Base-by-base conservation (phyloP, 2,113 vertebrate genomes). In the Tauraco erythrolophus region DNA sequence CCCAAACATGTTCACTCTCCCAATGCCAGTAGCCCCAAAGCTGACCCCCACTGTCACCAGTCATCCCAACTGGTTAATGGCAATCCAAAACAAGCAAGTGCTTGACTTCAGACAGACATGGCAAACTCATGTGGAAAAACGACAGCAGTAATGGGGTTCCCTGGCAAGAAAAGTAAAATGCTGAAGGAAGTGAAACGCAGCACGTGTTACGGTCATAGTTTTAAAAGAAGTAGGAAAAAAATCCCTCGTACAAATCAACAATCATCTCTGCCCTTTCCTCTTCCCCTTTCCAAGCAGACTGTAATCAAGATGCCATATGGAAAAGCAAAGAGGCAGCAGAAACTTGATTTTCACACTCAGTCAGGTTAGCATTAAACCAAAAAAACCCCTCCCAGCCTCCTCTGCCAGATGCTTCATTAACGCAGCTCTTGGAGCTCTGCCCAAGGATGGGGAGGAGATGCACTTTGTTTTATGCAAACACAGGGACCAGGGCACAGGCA, bases 241-340 rank as follows among this genome's bases (percentile, higher is more conserved):
- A 33, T 18, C 15, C n/a, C 46, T 70, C 4, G 0, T 9, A 70
- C 33, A 35, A 45, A 16, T 72, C 74, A 50, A 22, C 9, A 24
- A 60, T 30, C 76, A 51, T 14, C 60, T 91, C 60, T 89, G 57
- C 19, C 39, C 61, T 51, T 28, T 83, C 48, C 46, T 81, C 25
- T 46, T 50, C n/a, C 74, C 70, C 43, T 53, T 84, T 30, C 84
- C 76, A 79, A 64, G 84, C 66, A 93, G 71, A 30, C 76, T 92
- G 68, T 46, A 84, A 92, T 43, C 72, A 70, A 68, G 43, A 68
- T 33, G 51, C 92, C 24, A 25, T 2, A 88, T 22, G 86, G 89
- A 89, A 94, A 84, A 84, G 46, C 76, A 89, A 27, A 94, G 79
- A 89, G 60, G 80, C 56, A 92, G 79, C 94, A 96, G 68, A 89